phyloP scores from a whole-genome alignment of 2,113 vertebrate genomes.

The Semnornis frantzii region DNA sequence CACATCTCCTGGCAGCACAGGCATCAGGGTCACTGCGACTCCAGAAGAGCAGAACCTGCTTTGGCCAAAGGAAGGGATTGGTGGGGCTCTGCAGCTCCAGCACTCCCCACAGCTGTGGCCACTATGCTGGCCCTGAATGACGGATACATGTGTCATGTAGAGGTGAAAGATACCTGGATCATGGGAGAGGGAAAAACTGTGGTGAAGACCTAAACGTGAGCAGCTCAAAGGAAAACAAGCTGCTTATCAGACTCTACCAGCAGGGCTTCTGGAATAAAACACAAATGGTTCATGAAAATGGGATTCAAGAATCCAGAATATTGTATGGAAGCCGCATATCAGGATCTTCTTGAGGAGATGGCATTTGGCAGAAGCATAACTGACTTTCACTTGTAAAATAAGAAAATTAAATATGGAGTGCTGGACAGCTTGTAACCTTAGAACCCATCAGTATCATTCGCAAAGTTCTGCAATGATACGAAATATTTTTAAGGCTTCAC shows the following conservation, averaged over 20 bases:
- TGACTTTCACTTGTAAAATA: background rate
- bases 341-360: background rate
- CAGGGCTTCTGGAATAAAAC: background rate
- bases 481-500: background rate
- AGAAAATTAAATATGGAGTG: background rate
- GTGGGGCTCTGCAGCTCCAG: background rate
- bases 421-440: background rate
- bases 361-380: background rate
- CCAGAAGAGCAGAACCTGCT: background rate
- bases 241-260: fast-evolving
- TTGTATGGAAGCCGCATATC: background rate
- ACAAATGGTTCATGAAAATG: background rate
- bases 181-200: background rate
- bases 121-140: fast-evolving
- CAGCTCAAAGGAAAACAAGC: background rate
- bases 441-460: background rate
- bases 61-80: background rate
- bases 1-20: fast-evolving
- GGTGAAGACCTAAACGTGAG: background rate
- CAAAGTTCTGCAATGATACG: background rate
- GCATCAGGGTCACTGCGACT: background rate
- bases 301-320: background rate
- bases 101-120: too few relatives aligned
- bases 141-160: too few relatives aligned
- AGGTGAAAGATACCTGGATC: background rate